phyloP scores from a whole-genome alignment of 2,888 invertebrate genomes.

The Eledona agricola region DNA sequence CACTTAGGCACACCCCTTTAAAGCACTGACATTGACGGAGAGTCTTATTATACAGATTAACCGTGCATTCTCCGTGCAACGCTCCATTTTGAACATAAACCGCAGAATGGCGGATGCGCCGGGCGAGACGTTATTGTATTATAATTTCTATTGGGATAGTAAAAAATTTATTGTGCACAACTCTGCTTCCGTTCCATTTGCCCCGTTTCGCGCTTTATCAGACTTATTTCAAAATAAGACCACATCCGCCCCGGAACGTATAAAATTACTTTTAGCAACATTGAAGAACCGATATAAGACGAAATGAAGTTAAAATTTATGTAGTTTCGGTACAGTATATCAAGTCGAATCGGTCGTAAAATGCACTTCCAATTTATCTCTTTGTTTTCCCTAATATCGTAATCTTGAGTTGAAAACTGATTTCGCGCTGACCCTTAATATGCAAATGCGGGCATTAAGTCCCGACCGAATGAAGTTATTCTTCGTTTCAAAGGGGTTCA shows the following conservation, averaged over 20 bases:
- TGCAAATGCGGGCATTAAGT: slow-evolving; percentile 48
- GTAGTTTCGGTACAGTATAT: slow-evolving; percentile 3
- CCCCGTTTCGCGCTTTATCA: too few species aligned
- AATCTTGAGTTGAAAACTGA: slow-evolving; percentile 14
- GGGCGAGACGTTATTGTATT: too few species aligned
- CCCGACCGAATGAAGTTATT: slow-evolving; percentile 49
- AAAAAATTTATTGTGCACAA: too few species aligned
- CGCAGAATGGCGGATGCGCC: slow-evolving; percentile 11
- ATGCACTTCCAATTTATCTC: slow-evolving; percentile 14
- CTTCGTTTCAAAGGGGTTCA: slow-evolving; percentile 46
- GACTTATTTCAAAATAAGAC: too few species aligned
- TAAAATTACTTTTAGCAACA: slow-evolving; percentile 4
- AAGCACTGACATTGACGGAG: slow-evolving; percentile 56
- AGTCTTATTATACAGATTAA: slow-evolving; percentile 59
- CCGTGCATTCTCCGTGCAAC: slow-evolving; percentile 35
- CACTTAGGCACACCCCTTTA: slow-evolving; percentile 53
- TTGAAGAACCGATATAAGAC: slow-evolving; percentile 3
- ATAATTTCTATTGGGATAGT: too few species aligned
- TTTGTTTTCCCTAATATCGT: slow-evolving; percentile 9
- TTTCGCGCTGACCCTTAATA: slow-evolving; percentile 32
- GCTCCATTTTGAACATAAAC: slow-evolving; percentile 29
- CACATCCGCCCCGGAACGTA: neutral
- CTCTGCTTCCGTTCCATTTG: too few species aligned
- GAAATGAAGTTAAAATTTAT: slow-evolving; percentile 8
- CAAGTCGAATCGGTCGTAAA: slow-evolving; percentile 6